Evolutionary conservation across 2,888 invertebrate genomes (phyloP).

Genomic region (Crepidodera aurea): DNA sequence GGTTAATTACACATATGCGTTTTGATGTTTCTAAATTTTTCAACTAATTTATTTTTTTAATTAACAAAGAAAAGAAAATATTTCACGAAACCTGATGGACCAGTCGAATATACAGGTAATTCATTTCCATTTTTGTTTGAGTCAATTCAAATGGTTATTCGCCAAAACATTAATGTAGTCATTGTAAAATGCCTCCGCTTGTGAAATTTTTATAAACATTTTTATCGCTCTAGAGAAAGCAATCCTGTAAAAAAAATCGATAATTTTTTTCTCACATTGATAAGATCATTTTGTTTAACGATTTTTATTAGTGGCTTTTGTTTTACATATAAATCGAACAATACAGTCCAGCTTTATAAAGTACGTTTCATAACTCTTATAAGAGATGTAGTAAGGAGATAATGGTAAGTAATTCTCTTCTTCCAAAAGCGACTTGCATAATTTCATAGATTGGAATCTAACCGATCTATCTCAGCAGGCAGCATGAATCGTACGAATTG

Average conservation of each 20-base stretch:
- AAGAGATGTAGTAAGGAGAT: slow-evolving; percentile 2
- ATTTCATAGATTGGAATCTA: neutral
- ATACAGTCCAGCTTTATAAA: neutral
- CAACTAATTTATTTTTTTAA: neutral
- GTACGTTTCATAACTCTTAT: neutral
- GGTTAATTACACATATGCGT: neutral
- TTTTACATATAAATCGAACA: neutral
- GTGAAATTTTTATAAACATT: neutral
- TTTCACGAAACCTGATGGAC: no score
- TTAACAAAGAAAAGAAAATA: no score
- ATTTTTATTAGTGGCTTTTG: neutral
- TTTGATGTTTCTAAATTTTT: slow-evolving; percentile 1
- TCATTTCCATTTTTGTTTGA: no score
- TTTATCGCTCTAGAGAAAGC: neutral
- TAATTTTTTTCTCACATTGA: neutral
- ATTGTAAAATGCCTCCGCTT: no score
- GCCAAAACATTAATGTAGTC: no score
- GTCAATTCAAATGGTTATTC: no score
- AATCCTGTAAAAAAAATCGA: neutral
- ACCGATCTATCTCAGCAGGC: slow-evolving; percentile 2
- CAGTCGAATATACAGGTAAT: no score
- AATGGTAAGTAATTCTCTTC: neutral
- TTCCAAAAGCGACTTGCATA: slow-evolving; percentile 1
- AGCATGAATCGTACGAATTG: slow-evolving; percentile 1
- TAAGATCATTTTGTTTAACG: neutral